A percentile compares a stretch with the other conserved stretches of the same genome.
Conservation (phyloP, 2,113 vertebrate species). For the Hyaena hyaena region DNA sequence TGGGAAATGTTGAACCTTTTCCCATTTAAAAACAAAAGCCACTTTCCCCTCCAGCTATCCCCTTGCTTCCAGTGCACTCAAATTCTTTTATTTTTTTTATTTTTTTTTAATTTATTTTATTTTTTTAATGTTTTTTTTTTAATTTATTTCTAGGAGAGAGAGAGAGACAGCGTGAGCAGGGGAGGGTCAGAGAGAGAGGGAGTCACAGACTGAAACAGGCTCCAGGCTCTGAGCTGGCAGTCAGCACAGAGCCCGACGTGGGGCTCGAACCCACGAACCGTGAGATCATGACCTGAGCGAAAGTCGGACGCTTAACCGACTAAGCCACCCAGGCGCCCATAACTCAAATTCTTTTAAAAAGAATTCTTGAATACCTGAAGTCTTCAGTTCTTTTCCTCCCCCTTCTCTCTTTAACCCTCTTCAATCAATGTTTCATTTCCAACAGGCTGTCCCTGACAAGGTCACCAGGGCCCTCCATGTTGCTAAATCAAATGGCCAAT, state of each 20-base stretch:
- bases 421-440: not conserved
- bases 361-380: not conserved
- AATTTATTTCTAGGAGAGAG: too few species aligned
- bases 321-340: too few species aligned
- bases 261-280: too few species aligned
- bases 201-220: too few species aligned
- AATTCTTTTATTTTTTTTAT: not conserved
- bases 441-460: not conserved
- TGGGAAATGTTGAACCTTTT: not conserved
- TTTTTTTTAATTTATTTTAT: too few species aligned
- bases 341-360: not conserved
- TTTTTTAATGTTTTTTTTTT: too few species aligned
- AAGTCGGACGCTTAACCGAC: too few species aligned
- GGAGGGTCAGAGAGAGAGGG: too few species aligned
- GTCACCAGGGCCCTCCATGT: not conserved
- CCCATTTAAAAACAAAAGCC: not conserved
- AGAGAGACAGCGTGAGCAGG: too few species aligned
- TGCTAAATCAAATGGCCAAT: not conserved
- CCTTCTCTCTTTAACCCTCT: not conserved
- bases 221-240: too few species aligned
- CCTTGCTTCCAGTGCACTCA: not conserved
- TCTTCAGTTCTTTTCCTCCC: not conserved
- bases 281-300: too few species aligned
- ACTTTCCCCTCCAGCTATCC: not conserved
- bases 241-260: too few species aligned